Conservation (phyloP, 2,113 vertebrate genomes). For the Tragulus kanchil region DNA sequence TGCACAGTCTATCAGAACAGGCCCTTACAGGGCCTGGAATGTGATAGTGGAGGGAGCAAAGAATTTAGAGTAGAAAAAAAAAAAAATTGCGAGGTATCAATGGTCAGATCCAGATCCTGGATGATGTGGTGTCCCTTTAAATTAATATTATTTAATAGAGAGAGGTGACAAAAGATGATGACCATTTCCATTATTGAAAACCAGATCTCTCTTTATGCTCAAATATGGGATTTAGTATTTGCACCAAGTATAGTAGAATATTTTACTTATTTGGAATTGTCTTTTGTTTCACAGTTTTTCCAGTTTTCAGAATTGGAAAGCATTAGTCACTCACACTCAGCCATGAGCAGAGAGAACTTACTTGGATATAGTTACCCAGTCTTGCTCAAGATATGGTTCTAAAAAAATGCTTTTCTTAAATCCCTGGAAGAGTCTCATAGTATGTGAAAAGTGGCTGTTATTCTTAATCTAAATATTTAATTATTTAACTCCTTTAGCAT, state of each 20-base stretch:
- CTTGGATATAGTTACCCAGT: neutral
- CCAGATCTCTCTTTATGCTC: neutral
- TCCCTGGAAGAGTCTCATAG: neutral
- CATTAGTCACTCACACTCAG: conserved; percentile 33
- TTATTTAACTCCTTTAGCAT: conserved; percentile 14
- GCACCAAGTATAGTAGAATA: neutral
- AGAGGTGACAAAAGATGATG: neutral
- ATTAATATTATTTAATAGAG: neutral
- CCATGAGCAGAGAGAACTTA: neutral
- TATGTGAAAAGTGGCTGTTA: neutral
- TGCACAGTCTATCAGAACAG: neutral
- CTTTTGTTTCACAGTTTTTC: conserved; percentile 30
- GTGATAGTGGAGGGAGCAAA: neutral
- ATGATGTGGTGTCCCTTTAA: neutral
- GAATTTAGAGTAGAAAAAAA: neutral
- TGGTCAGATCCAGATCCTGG: neutral
- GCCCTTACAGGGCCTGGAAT: neutral
- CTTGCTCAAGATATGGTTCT: neutral
- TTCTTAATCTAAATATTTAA: neutral
- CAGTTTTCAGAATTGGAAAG: neutral
- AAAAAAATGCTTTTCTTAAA: neutral
- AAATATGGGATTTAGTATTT: neutral
- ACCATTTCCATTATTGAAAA: neutral
- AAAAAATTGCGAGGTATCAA: no score
- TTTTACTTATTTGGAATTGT: conserved; percentile 42